Base-by-base conservation (phyloP, 2,797 vertebrate species). In the Callimico goeldii region DNA sequence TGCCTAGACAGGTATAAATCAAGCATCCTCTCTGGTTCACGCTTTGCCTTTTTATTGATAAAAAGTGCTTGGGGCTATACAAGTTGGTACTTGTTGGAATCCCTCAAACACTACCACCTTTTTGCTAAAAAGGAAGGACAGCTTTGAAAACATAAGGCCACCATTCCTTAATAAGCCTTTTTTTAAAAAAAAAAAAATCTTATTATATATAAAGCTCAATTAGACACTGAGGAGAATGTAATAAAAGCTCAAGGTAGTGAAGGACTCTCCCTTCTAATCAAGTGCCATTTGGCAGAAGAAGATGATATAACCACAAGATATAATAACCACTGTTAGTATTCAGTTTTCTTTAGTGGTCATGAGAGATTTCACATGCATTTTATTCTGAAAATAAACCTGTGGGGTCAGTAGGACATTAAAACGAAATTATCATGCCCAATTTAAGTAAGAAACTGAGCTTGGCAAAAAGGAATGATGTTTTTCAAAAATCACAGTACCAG, bases 1-100 rank as follows among this genome's bases (percentile, higher is more conserved):
- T 97, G 98, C 95, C 97, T 95, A 92, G 96, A 94, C 97, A 98
- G 94, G 97, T 92, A 97, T 97, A 97, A 97, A 97, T 96, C 97
- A 96, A 94, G 85, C 41, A 64, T 88, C 96, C 80, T 81, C 96
- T 96, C 48, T 67, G 39, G 85, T 82, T 87, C 93, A 61, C 90
- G 94, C 84, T 94, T 97, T 96, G 61, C 83, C 76, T 97, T 97
- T 96, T 97, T 90, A 92, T 91, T 93, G 95, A 97, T 94, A 94
- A 91, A 96, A 97, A 96, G 52, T 97, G 97, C 97, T 97, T 90
- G 39, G 52, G 84, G 97, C 95, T 88, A 97, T 87, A 96, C 97
- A 97, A 94, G 98, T 97, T 97, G 93, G 93, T 97, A 95, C 98
- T 93, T 72, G 97, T 76, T 79, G 76, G 81, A 97, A 91, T 73